These are phyloP conservation scores for Sapajus apella DNA, from an alignment of 2,113 vertebrate genomes.

Conservation along the genomic window DNA sequence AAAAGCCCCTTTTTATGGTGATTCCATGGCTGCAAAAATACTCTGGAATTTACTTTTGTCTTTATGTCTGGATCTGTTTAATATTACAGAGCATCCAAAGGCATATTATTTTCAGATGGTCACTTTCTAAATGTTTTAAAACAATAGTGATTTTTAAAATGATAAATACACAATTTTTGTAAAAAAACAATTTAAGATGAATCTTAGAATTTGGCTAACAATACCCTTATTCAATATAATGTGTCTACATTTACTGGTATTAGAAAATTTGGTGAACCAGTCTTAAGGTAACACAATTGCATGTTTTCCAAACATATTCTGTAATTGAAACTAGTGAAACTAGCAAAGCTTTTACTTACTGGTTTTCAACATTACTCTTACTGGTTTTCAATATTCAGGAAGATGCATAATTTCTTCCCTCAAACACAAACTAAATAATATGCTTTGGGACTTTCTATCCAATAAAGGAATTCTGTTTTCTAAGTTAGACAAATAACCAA, in stretches of 20 bases:
- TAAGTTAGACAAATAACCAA: constrained; percentile 15
- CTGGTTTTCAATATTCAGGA: neutral
- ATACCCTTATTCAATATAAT: neutral
- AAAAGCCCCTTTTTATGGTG: constrained; percentile 66
- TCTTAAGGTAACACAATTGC: neutral
- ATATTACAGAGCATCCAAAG: constrained; percentile 38
- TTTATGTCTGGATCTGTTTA: constrained; percentile 68
- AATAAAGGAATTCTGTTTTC: constrained; percentile 9
- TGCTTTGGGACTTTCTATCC: neutral
- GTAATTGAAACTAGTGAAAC: neutral
- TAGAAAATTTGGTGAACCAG: neutral
- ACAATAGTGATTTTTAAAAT: constrained; percentile 24
- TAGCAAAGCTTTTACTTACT: no score
- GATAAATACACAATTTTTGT: neutral
- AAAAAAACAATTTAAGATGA: constrained; percentile 36
- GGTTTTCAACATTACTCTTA: neutral
- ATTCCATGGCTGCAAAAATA: constrained; percentile 60
- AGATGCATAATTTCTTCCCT: neutral
- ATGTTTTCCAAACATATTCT: neutral
- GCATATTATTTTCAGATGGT: constrained; percentile 49
- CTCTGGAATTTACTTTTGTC: constrained; percentile 66
- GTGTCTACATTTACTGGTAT: neutral
- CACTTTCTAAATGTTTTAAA: constrained; percentile 39
- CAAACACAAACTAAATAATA: neutral
- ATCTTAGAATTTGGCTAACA: neutral